Evolutionary conservation across 1,140 invertebrate species (phyloP), one percentile per base, ranked within the genome.

Genomic region (Bradynema listronoti): DNA sequence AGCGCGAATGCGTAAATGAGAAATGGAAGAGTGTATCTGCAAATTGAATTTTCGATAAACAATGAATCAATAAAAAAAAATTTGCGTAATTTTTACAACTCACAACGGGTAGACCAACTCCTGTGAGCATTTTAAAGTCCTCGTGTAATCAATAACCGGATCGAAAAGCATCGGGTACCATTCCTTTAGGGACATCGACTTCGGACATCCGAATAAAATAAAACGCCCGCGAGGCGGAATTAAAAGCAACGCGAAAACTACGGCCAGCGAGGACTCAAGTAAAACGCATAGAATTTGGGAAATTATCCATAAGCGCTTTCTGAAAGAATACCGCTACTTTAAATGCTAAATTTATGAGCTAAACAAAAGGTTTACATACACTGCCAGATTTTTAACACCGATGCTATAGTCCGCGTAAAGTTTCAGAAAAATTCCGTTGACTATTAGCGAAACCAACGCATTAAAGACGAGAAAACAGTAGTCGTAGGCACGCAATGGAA

Each of bases 31-130:
- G 91, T 91, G 79, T 95, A 93, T 69, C 90, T 94, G 79, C 30
- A 84, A 81, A 65, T 61, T 70, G 68, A 46, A 50, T 4, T 50
- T 5, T 52, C 11, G 42, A 43, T 9, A 9, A 3, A 9, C 22
- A 46, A 50, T 5, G n/a, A 56, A 47, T 50, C 1, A 6, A 11
- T 0, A 4, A 4, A 3, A n/a, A 27, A 54, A 54, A 54, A 9
- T 3, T 1, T 53, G 41, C 43, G 29, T 30, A 55, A 45, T n/a
- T n/a, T 9, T 11, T 47, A 47, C n/a, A 49, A 84, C 86, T 87
- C 84, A 94, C 87, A 96, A 81, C 51, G 92, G 92, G 83, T 92
- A 96, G 0, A 95, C 91, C 43, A 90, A 89, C 82, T 96, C 92
- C 74, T 95, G 90, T 0, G 91, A 92, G 79, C 92, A 97, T 80